Conservation (phyloP, 2,888 invertebrate species). For the Mythimna pallens region DNA sequence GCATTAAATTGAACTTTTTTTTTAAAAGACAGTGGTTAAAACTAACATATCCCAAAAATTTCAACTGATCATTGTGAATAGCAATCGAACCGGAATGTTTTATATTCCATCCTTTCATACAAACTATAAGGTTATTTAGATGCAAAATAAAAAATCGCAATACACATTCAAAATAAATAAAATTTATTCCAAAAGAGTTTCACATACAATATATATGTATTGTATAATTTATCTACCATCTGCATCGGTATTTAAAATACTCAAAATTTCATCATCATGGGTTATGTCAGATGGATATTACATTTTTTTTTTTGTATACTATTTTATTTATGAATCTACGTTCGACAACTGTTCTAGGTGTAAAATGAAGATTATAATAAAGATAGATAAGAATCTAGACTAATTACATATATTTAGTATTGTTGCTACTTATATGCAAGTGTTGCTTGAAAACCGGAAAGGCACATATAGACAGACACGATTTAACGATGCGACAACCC, state of each 20-base stretch:
- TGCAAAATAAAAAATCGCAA: conserved; percentile 15
- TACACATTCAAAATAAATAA: conserved; percentile 29
- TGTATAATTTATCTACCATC: conserved; percentile 9
- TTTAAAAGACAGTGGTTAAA: not conserved
- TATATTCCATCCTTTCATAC: not conserved
- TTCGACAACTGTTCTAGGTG: not conserved
- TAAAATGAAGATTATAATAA: not conserved
- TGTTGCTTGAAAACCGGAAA: not conserved
- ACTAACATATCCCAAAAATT: no score
- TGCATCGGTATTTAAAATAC: conserved; percentile 8
- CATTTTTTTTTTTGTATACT: no score
- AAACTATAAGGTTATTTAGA: not conserved
- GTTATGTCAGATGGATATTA: not conserved
- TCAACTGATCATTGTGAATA: not conserved
- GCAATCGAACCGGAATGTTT: not conserved
- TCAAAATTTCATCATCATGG: not conserved
- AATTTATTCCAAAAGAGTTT: conserved; percentile 37
- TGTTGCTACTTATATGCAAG: not conserved
- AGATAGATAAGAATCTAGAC: no score
- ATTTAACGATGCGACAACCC: not conserved
- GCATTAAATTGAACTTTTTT: not conserved
- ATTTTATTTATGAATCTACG: not conserved
- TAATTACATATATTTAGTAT: no score
- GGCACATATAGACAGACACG: not conserved
- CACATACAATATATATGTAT: not conserved